Conservation (phyloP, 2,113 vertebrate species). For the Camelus dromedarius region DNA sequence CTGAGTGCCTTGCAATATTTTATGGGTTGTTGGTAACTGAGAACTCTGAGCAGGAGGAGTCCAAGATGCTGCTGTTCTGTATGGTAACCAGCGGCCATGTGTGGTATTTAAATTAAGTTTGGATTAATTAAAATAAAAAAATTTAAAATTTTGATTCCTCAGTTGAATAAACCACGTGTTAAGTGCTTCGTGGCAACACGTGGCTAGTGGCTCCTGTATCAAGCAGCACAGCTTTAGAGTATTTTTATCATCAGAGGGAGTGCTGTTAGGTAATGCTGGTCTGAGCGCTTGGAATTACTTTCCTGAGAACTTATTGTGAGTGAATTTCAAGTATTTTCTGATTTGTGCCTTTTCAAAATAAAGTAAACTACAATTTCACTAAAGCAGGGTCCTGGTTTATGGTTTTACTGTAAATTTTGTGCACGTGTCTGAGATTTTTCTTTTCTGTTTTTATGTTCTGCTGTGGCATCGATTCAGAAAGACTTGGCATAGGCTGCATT, state of each 20-base stretch:
- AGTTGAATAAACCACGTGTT: neutral
- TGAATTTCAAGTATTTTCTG: neutral
- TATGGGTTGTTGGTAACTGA: neutral
- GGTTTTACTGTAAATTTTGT: neutral
- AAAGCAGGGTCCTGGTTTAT: neutral
- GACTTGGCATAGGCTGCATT: neutral
- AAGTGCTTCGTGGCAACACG: neutral
- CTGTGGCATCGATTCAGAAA: neutral
- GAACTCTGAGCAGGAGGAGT: neutral
- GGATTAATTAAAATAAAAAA: neutral
- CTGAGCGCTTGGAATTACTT: neutral
- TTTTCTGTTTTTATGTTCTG: neutral
- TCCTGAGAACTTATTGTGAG: neutral
- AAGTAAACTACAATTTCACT: neutral
- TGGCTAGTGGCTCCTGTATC: rapidly evolving
- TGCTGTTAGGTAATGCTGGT: neutral
- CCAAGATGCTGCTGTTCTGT: neutral
- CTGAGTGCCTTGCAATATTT: neutral
- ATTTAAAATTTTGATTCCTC: neutral
- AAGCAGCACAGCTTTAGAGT: rapidly evolving
- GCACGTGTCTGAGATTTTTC: neutral
- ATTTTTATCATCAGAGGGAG: rapidly evolving
- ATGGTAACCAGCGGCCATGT: neutral
- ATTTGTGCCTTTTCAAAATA: neutral
- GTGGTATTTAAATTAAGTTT: neutral